phyloP scores from a whole-genome alignment of 1,140 invertebrate genomes.

The Danaus melanippus region DNA sequence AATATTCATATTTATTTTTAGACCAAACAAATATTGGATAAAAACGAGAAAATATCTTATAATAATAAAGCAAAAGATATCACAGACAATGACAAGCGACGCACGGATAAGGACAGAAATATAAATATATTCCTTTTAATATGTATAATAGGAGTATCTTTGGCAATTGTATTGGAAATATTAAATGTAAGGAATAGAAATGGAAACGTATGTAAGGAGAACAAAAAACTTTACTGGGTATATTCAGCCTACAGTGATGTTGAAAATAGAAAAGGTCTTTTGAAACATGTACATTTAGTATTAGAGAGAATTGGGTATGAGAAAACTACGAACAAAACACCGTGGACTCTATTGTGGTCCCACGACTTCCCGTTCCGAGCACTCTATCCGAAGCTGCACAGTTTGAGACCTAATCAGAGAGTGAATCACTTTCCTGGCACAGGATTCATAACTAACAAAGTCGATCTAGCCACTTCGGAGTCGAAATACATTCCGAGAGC shows the following conservation, averaged over 20 bases:
- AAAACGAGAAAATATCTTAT: slow-evolving; percentile 17
- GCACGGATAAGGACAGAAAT: slow-evolving; percentile 28
- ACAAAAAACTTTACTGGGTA: slow-evolving; percentile 52
- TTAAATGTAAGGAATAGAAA: slow-evolving; percentile 38
- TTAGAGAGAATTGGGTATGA: slow-evolving; percentile 82
- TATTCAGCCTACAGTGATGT: slow-evolving; percentile 46
- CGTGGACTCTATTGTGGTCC: slow-evolving; percentile 94
- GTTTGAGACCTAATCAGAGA: slow-evolving; percentile 81
- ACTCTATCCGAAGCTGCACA: slow-evolving; percentile 72
- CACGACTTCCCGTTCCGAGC: slow-evolving; percentile 92
- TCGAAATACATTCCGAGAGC: slow-evolving; percentile 87
- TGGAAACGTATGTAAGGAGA: slow-evolving; percentile 25
- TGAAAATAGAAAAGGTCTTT: slow-evolving; percentile 69
- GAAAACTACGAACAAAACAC: slow-evolving; percentile 71
- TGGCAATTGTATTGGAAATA: slow-evolving; percentile 49
- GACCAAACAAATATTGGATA: slow-evolving; percentile 20
- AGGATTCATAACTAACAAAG: slow-evolving; percentile 96
- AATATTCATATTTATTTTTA: slow-evolving; percentile 21
- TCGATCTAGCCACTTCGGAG: slow-evolving; percentile 86
- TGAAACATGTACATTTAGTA: slow-evolving; percentile 85
- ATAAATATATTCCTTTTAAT: slow-evolving; percentile 40
- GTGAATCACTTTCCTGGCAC: slow-evolving; percentile 97
- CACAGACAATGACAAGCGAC: slow-evolving; percentile 14
- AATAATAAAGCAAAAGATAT: slow-evolving; percentile 17
- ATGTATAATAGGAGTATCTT: slow-evolving; percentile 47